Conservation (phyloP, 2,888 invertebrate species). For the Papilio elwesi region DNA sequence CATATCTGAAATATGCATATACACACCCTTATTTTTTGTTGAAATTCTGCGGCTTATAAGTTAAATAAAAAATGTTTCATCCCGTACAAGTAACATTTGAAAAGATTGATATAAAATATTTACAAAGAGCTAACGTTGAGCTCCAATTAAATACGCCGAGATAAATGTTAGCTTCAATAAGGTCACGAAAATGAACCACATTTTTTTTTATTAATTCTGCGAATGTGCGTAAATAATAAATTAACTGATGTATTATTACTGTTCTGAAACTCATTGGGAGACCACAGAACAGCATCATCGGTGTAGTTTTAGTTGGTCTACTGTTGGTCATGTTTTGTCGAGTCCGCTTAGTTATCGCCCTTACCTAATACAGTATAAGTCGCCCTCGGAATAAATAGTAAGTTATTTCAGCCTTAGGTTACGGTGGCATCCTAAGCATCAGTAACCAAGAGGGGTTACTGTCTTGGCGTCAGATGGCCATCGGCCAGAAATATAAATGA, state of each 20-base stretch:
- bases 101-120: conserved; percentile 50
- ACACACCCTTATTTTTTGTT: neutral
- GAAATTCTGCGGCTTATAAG: conserved; percentile 11
- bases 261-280: neutral
- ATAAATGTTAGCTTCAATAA: conserved; percentile 69
- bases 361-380: too few relatives aligned
- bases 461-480: too few relatives aligned
- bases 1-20: neutral
- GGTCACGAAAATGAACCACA: conserved; percentile 58
- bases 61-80: conserved; percentile 31
- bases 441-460: too few relatives aligned
- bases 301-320: neutral
- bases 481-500: too few relatives aligned
- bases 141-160: conserved; percentile 70
- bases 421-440: too few relatives aligned
- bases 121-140: conserved; percentile 61
- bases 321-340: too few relatives aligned
- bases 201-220: conserved; percentile 46
- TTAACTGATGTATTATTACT: conserved; percentile 3
- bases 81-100: conserved; percentile 38
- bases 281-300: neutral
- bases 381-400: too few relatives aligned
- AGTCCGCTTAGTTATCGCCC: too few relatives aligned
- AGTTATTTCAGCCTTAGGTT: too few relatives aligned
- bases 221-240: neutral